phyloP scores from a whole-genome alignment of 2,113 vertebrate species.

The Antechinus flavipes region DNA sequence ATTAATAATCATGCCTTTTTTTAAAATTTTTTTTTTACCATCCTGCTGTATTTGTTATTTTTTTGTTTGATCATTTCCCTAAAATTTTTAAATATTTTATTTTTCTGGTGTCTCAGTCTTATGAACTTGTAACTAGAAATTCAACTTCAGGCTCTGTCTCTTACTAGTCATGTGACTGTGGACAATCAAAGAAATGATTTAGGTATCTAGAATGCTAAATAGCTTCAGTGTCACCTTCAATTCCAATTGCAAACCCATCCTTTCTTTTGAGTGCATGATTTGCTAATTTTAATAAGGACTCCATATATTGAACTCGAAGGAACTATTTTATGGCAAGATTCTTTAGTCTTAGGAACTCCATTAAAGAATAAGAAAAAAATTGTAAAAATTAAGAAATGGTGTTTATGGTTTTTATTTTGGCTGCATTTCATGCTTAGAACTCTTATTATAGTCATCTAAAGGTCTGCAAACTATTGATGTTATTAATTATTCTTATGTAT shows the following conservation, averaged over 20 bases:
- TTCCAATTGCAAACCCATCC: neutral
- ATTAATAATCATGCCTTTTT: neutral
- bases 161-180: neutral
- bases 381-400: neutral
- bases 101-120: neutral
- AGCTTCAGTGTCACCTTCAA: neutral
- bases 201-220: neutral
- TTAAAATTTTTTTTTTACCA: neutral
- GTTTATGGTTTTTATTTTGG: neutral
- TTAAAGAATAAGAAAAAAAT: neutral
- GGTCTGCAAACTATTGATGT: neutral
- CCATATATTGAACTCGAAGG: constrained; percentile 22
- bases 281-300: neutral
- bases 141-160: neutral
- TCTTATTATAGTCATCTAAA: neutral
- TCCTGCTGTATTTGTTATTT: neutral
- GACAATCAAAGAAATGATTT: neutral
- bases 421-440: neutral
- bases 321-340: neutral
- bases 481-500: constrained; percentile 30
- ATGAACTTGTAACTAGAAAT: constrained; percentile 13
- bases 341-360: neutral
- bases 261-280: neutral
- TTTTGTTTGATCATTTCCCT: neutral
- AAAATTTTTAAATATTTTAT: constrained; percentile 3